A percentile compares a stretch with the other conserved stretches of the same genome.
phyloP scores from a whole-genome alignment of 1,140 invertebrate genomes.

The Pseudomyrmex sp. region DNA sequence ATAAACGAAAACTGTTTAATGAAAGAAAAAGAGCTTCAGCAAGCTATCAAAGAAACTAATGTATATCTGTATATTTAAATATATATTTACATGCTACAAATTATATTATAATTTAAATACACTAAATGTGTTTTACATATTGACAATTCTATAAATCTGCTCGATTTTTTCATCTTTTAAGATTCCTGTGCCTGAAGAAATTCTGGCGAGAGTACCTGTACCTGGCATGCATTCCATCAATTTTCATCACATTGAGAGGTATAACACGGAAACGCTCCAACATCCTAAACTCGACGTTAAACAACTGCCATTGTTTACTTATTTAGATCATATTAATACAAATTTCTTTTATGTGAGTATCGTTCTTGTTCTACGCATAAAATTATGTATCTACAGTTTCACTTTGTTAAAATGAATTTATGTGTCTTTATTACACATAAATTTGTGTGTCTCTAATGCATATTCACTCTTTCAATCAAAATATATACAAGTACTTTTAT shows the following conservation, averaged over 20 bases:
- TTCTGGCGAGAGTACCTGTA: slow-evolving; percentile 89
- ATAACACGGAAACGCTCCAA: slow-evolving; percentile 67
- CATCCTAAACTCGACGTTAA: too few relatives aligned
- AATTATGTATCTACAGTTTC: too few relatives aligned
- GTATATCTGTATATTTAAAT: slow-evolving; percentile 79
- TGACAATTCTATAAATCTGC: slow-evolving; percentile 24
- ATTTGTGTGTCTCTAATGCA: too few relatives aligned
- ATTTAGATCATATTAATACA: too few relatives aligned
- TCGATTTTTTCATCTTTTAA: slow-evolving; percentile 76
- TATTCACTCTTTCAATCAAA: too few relatives aligned
- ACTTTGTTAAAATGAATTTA: too few relatives aligned
- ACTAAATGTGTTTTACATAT: not conserved
- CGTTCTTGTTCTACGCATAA: too few relatives aligned
- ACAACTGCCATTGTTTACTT: too few relatives aligned
- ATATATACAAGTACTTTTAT: too few relatives aligned
- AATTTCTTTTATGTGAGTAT: too few relatives aligned
- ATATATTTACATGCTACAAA: not conserved
- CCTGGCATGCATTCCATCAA: slow-evolving; percentile 88
- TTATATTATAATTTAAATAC: not conserved
- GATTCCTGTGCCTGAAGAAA: slow-evolving; percentile 88
- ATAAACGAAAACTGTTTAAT: slow-evolving; percentile 90
- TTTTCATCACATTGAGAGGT: slow-evolving; percentile 85
- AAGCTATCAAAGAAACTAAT: slow-evolving; percentile 92
- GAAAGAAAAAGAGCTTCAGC: slow-evolving; percentile 87
- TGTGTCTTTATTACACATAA: too few relatives aligned